phyloP scores from a whole-genome alignment of 1,140 invertebrate genomes.

The Drosophila pectinifera region DNA sequence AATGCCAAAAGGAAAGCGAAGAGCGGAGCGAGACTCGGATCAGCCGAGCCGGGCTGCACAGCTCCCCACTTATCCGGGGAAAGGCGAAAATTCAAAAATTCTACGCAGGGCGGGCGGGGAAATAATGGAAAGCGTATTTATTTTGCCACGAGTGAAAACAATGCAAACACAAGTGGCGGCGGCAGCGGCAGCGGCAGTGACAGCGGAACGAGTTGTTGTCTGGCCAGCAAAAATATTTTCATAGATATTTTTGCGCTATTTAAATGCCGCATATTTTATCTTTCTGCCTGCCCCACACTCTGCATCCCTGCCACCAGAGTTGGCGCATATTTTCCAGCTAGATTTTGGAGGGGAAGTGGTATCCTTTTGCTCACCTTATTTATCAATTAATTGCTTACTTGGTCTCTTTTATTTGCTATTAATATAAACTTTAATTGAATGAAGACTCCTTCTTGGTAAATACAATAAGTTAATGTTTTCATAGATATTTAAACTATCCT shows the following conservation, averaged over 20 bases:
- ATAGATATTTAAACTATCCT: too few species aligned
- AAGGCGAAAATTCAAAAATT: slow-evolving; percentile 45
- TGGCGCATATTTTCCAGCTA: neutral
- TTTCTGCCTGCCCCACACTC: neutral
- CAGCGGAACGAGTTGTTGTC: slow-evolving; percentile 29
- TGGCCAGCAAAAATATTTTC: slow-evolving; percentile 53
- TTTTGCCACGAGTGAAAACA: slow-evolving; percentile 42
- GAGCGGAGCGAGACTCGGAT: slow-evolving; percentile 21
- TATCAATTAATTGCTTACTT: too few species aligned
- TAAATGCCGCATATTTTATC: slow-evolving; percentile 49
- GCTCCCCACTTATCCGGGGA: slow-evolving; percentile 29
- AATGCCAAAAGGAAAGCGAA: slow-evolving; percentile 53
- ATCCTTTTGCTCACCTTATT: too few species aligned
- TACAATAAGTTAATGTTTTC: too few species aligned
- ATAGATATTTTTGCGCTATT: slow-evolving; percentile 58
- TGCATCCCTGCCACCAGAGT: slow-evolving; percentile 1
- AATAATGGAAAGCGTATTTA: slow-evolving; percentile 57
- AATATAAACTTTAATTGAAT: too few species aligned
- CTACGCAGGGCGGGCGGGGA: slow-evolving; percentile 9
- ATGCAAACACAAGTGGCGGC: slow-evolving; percentile 23
- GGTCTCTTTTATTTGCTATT: too few species aligned
- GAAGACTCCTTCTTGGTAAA: too few species aligned
- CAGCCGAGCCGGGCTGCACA: neutral
- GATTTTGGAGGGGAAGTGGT: neutral
- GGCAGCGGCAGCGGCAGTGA: neutral